Evolutionary conservation across 2,113 vertebrate species (phyloP).

Genomic region (Hippocampus mohnikei): DNA sequence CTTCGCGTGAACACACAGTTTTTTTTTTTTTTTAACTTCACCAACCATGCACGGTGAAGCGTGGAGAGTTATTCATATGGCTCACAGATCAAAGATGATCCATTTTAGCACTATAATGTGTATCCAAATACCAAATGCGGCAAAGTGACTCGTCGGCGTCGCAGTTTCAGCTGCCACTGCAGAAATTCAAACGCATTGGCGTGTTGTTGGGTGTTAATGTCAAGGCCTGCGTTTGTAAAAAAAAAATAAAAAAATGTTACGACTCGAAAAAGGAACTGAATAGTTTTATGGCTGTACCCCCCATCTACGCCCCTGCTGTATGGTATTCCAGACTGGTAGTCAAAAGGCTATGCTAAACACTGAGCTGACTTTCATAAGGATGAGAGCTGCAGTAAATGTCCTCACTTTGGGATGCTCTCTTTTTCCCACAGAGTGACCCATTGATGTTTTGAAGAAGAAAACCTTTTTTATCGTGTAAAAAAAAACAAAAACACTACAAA

Average conservation of each 20-base stretch:
- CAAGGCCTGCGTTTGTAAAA: neutral
- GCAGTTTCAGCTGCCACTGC: too few relatives aligned
- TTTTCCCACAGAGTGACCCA: slow-evolving; percentile 5
- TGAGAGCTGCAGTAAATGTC: neutral
- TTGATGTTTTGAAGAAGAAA: slow-evolving; percentile 37
- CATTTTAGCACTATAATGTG: neutral
- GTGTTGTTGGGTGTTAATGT: too few relatives aligned
- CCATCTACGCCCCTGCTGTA: neutral
- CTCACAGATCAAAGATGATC: neutral
- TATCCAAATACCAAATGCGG: too few relatives aligned
- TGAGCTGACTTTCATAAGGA: slow-evolving; percentile 10
- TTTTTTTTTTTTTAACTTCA: neutral
- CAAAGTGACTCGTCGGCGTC: too few relatives aligned
- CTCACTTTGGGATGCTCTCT: slow-evolving; percentile 8
- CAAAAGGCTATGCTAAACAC: slow-evolving; percentile 27
- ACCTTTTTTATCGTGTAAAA: slow-evolving; percentile 91
- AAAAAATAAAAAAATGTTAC: neutral
- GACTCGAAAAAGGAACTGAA: neutral
- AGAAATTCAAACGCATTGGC: too few relatives aligned
- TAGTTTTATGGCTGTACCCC: neutral
- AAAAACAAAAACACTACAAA: slow-evolving; percentile 81
- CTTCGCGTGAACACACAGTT: neutral
- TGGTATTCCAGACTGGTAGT: slow-evolving; percentile 12
- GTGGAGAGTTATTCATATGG: neutral
- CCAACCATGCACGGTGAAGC: neutral